A percentile compares a stretch with the other conserved stretches of the same genome.
phyloP scores from a whole-genome alignment of 2,113 vertebrate species.

The Meleagris gallopavo region DNA sequence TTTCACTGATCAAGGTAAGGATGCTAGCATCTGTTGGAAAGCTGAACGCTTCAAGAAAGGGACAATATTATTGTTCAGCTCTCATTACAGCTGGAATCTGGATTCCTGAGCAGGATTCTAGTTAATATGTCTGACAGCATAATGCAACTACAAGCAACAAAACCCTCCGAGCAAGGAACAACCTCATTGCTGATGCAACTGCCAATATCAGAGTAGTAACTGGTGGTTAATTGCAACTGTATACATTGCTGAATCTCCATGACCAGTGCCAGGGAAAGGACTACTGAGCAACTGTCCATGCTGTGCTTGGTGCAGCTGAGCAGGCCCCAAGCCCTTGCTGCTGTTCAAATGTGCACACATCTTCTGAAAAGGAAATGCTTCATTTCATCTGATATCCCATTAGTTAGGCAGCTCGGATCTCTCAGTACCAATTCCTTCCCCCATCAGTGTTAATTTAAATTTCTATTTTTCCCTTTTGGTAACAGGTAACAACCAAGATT shows the following conservation, averaged over 20 bases:
- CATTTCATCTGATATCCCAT: not conserved
- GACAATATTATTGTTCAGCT: not conserved
- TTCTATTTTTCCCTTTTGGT: not conserved
- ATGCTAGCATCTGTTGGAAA: not conserved
- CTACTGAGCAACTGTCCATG: not conserved
- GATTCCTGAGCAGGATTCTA: not conserved
- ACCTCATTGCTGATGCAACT: not conserved
- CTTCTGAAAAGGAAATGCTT: not conserved
- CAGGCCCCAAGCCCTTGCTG: not conserved
- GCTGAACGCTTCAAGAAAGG: not conserved
- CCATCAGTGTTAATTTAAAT: not conserved
- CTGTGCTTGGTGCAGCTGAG: not conserved
- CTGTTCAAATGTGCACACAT: not conserved
- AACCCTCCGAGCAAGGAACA: not conserved
- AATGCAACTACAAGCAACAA: not conserved
- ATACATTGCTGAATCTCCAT: not conserved
- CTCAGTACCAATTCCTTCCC: not conserved
- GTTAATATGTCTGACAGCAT: not conserved
- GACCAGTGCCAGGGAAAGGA: not conserved
- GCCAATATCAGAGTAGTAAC: not conserved
- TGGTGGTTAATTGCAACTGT: not conserved
- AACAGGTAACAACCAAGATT: not conserved
- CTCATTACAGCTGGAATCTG: not conserved
- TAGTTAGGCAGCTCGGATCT: not conserved
- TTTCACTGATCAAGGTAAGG: not conserved